Base-by-base conservation (phyloP, 2,888 invertebrate species). In the Agrochola circellaris region DNA sequence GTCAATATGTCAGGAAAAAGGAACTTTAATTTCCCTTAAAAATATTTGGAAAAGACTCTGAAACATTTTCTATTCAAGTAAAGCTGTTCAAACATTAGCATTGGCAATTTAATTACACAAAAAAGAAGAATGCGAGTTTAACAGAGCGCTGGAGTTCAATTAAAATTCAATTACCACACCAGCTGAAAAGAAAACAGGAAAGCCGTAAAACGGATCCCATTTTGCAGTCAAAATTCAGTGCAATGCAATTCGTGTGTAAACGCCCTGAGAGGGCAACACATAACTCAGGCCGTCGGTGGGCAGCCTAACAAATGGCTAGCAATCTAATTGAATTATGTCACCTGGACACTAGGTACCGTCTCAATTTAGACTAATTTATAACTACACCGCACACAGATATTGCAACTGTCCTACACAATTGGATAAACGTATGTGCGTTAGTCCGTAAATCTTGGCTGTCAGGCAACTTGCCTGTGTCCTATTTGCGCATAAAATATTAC, bases 241-340 rank as follows among this genome's bases (percentile, higher is more conserved):
- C 68, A 88, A 67, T 77, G 74, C 81, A 81, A 74, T 88, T 77
- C 66, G 70, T 82, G 75, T 83, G 77, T 83, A 72, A 79, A 75
- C 77, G 75, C 60, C 73, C 70, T 62, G 67, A 75, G 80, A 81
- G 81, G 82, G 83, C 84, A 82, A 81, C 77, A 87, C 90, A 91
- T 92, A 92, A 91, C 89, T 92, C 93, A 92, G 89, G 80, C 87
- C 87, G 87, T 87, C 89, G 83, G 85, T 84, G 86, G 86, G 85
- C 88, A 82, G 87, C 83, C 83, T 93, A 93, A 94, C 91, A 93
- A 94, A 94, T 92, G 92, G 92, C 85, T 85, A 75, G 93, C 92
- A 93, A 94, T 94, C 91, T 94, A 94, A 94, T 94, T 94, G 94
- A 94, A 94, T 94, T 94, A 94, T 94, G 94, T 93, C 93, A 94